Base-by-base conservation (phyloP, 2,113 vertebrate species). In the Scomber scombrus region DNA sequence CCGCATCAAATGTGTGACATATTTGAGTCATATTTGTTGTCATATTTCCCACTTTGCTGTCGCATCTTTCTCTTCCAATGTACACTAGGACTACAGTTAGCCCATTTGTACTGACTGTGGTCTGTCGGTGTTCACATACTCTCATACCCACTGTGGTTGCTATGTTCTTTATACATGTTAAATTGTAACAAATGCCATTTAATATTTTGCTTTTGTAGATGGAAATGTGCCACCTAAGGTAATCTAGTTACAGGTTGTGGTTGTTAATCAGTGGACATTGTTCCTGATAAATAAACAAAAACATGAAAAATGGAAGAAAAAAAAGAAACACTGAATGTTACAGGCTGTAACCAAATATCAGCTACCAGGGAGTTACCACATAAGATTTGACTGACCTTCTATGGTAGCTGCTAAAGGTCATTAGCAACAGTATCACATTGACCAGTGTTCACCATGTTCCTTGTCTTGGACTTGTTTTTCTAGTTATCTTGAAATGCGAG, bases 401-500 rank as follows among this genome's bases (percentile, higher is more conserved):
- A 43, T 69, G 52, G 54, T 70, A 62, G 78, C 84, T 63, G 66
- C 80, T 77, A 71, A 80, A 84, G 80, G 84, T 86, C 75, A 69
- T 71, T 88, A 77, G 86, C 78, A 83, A 83, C 75, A 81, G 85
- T 95, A 93, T 94, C 92, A 91, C 80, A 87, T 60, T 86, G 68
- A 77, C 79, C 14, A 87, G 18, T 58, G 90, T 78, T 90, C 90
- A 89, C 55, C 0, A 3, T 93, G 90, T 93, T 91, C 90, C 68
- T 75, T 69, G 34, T 86, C 68, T 84, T 51, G 23, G 78, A 79
- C 84, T 89, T 88, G 79, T 90, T 91, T 68, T 88, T 73, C 82
- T 84, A 51, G 85, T 93, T 95, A 95, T 96, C 94, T 89, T 58
- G 13, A 14, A 72, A 72, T 47, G 57, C 1, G 43, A 89, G 93